Base-by-base conservation (phyloP, 2,113 vertebrate genomes). In the Sinocyclocheilus grahami region DNA sequence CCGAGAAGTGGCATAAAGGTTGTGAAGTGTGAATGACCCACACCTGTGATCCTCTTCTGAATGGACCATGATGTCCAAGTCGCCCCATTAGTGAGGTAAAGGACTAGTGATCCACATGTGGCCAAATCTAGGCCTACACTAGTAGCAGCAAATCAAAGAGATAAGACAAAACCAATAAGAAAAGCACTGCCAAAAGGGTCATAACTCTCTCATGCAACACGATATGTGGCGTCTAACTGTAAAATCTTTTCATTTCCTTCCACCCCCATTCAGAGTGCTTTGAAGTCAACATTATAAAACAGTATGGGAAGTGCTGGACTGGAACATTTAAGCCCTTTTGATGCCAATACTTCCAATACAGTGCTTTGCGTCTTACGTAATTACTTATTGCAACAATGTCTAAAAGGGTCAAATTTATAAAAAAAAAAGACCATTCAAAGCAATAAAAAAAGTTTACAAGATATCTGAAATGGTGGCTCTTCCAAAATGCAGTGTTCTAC, bases 211-310 rank as follows among this genome's bases (percentile, higher is more conserved):
- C 79, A 27, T 82, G 85, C 33, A 86, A 86, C 78, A 58, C 33
- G 55, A 86, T 79, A 86, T 39, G 24, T 18, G 2, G 33, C 30
- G 76, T 67, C 77, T 80, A 9, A 71, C 60, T 79, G 90, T 91
- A 84, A 93, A 94, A 91, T 91, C 85, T 92, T 91, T 93, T 94
- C 65, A 95, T 94, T 94, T 95, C 94, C 93, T 92, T 89, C 90
- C 88, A 93, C 88, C 93, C 82, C 91, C 91, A 94, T 95, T 81
- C 92, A 95, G 95, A 93, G 72, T 94, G 92, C 94, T 95, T 98
- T 79, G 95, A 97, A 94, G 96, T 97, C 87, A 95, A 94, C 60
- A 53, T 60, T 85, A 83, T 62, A 46, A 88, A 24, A 79, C 60
- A 67, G 62, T 10, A 82, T 48, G 62, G 51, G 81, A 78, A 72